Evolutionary conservation across 2,113 vertebrate species (phyloP).

Genomic region (Saccopteryx leptura): DNA sequence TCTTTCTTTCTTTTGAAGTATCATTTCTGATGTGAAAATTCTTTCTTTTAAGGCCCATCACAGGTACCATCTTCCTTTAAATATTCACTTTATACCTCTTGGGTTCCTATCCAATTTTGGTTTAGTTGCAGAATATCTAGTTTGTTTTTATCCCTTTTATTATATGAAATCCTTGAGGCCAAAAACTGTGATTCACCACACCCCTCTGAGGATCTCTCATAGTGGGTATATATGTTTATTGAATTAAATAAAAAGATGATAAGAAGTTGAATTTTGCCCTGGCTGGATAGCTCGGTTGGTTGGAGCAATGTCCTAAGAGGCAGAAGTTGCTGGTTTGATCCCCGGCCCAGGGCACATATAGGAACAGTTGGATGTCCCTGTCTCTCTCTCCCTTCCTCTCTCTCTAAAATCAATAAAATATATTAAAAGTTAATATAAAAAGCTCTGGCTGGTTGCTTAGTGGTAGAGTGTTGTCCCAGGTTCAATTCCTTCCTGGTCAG

Average conservation of each 20-base stretch:
- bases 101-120: neutral
- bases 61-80: neutral
- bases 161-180: constrained; percentile 8
- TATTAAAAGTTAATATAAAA: no score
- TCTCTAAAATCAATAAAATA: no score
- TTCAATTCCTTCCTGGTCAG: no score
- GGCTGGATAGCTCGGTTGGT: no score
- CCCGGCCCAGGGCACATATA: no score
- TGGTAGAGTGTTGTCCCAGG: no score
- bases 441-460: no score
- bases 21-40: constrained; percentile 45
- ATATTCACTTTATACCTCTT: constrained; percentile 23
- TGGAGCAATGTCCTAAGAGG: no score
- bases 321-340: no score
- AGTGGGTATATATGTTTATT: constrained; percentile 42
- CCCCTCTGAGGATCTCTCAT: neutral
- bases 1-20: constrained; percentile 62
- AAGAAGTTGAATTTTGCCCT: neutral
- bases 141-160: constrained; percentile 8
- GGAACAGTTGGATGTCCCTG: no score
- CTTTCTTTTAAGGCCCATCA: constrained; percentile 7
- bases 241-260: constrained; percentile 54
- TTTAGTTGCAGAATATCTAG: neutral
- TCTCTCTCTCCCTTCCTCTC: no score
- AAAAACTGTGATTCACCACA: neutral